phyloP scores from a whole-genome alignment of 2,888 invertebrate genomes.

The Acanthococcus lagerstroemiae region DNA sequence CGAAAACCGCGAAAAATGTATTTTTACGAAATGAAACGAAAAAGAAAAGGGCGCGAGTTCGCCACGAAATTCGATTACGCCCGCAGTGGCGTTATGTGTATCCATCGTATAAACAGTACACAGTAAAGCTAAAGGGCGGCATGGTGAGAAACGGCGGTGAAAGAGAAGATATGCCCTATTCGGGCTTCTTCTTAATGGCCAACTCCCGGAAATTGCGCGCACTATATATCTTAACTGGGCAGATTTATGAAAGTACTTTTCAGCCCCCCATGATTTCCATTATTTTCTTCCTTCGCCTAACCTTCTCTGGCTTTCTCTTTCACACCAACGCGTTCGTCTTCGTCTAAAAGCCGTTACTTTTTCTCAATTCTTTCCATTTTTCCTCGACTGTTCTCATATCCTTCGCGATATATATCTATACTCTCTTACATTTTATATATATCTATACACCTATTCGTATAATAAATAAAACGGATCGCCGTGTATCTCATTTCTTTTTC shows the following conservation, averaged over 20 bases:
- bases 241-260: constrained; percentile 81
- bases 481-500: constrained; percentile 15
- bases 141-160: constrained; percentile 24
- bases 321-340: constrained; percentile 15
- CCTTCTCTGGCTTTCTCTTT: constrained; percentile 23
- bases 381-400: constrained; percentile 13
- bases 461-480: constrained; percentile 13
- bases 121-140: constrained; percentile 13
- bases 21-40: no score
- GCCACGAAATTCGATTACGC: constrained; percentile 19
- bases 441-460: constrained; percentile 13
- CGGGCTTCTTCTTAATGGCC: constrained; percentile 55
- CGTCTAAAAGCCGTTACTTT: constrained; percentile 4
- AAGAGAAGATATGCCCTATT: constrained; percentile 29
- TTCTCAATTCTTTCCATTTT: constrained; percentile 16
- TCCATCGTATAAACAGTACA: constrained; percentile 9
- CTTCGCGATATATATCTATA: constrained; percentile 9
- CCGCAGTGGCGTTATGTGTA: constrained; percentile 16
- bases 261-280: constrained; percentile 42
- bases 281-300: constrained; percentile 22
- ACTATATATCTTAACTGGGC: constrained; percentile 65
- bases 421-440: constrained; percentile 12
- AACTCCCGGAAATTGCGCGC: constrained; percentile 84
- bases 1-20: no score
- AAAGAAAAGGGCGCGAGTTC: constrained; percentile 2